A percentile compares a stretch with the other conserved stretches of the same genome.
Evolutionary conservation across 2,797 vertebrate genomes (phyloP).

Genomic region (Aselliscus stoliczkanus): DNA sequence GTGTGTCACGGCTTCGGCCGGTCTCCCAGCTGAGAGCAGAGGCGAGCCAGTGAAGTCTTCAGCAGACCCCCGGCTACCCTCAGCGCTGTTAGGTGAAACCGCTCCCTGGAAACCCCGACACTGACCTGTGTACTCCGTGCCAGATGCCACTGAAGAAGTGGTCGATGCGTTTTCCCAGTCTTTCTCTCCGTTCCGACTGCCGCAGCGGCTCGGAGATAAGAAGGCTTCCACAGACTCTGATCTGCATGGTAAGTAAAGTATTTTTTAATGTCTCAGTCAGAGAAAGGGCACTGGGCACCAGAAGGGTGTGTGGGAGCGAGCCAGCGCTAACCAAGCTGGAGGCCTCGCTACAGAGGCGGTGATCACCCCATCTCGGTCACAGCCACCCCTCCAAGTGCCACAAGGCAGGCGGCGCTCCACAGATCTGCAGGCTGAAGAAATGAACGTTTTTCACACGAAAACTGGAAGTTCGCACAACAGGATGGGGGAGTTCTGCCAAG

Average conservation of each 20-base stretch:
- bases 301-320: background rate
- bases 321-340: background rate
- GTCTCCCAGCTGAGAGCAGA: background rate
- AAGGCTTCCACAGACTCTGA: conserved; percentile 96
- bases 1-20: background rate
- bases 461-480: too few species aligned
- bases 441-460: too few species aligned
- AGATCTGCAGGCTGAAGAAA: too few species aligned
- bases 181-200: conserved; percentile 96
- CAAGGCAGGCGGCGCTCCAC: background rate
- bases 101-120: background rate
- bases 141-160: conserved; percentile 95
- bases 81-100: background rate
- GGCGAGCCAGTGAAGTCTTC: background rate
- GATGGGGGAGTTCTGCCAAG: background rate
- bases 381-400: background rate
- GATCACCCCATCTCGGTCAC: background rate
- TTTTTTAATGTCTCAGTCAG: background rate
- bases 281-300: background rate
- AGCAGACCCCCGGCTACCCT: background rate
- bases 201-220: conserved; percentile 91
- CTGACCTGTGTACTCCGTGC: conserved; percentile 96
- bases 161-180: conserved; percentile 99
- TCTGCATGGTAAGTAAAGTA: conserved; percentile 78
- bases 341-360: background rate